Conservation (phyloP, 2,888 invertebrate species). For the Noctua janthina region DNA sequence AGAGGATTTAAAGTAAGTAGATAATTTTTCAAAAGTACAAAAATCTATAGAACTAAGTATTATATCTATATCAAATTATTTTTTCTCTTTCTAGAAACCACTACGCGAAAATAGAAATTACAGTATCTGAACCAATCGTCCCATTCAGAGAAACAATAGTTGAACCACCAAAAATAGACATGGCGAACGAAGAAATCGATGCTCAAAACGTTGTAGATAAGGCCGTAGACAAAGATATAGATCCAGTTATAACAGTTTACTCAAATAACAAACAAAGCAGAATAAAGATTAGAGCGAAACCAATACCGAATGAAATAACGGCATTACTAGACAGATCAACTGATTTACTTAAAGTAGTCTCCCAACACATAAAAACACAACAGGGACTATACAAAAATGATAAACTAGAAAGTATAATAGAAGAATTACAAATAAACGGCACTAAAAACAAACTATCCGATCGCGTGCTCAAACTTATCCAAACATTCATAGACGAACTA, state of each 20-base stretch:
- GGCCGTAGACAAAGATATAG: slow-evolving; percentile 84
- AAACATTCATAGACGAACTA: slow-evolving; percentile 90
- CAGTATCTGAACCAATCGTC: slow-evolving; percentile 98
- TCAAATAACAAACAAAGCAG: slow-evolving; percentile 93
- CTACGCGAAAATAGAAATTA: slow-evolving; percentile 96
- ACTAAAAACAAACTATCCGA: slow-evolving; percentile 81
- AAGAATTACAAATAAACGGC: slow-evolving; percentile 76
- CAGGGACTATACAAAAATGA: slow-evolving; percentile 83
- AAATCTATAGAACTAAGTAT: background rate
- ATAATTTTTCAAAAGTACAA: background rate
- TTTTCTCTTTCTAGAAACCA: slow-evolving; percentile 83
- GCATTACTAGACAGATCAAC: slow-evolving; percentile 93
- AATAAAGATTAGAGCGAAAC: slow-evolving; percentile 94
- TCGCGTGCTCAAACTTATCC: slow-evolving; percentile 85
- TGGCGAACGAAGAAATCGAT: slow-evolving; percentile 96
- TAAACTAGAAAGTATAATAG: slow-evolving; percentile 79
- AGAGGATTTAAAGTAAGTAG: slow-evolving; percentile 94
- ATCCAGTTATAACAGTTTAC: slow-evolving; percentile 90
- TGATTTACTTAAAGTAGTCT: slow-evolving; percentile 93
- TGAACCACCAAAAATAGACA: slow-evolving; percentile 94
- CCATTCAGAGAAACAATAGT: slow-evolving; percentile 98
- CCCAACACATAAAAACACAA: slow-evolving; percentile 85
- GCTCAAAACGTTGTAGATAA: slow-evolving; percentile 88
- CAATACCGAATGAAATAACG: slow-evolving; percentile 93
- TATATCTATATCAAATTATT: background rate